Conservation (phyloP, 2,888 invertebrate species). For the Neoascia interrupta region DNA sequence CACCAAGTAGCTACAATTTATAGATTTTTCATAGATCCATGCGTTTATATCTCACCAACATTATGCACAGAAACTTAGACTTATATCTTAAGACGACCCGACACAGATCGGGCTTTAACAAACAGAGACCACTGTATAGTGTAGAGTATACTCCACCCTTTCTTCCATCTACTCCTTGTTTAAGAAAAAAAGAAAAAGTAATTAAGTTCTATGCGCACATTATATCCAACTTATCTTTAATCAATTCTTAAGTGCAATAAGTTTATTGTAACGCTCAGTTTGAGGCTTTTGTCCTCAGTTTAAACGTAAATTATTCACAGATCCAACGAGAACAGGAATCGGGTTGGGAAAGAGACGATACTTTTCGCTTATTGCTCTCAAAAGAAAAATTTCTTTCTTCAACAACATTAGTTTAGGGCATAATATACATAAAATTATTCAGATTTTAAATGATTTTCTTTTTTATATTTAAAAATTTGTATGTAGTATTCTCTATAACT, state of each 20-base stretch:
- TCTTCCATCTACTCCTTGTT: slow-evolving; percentile 2
- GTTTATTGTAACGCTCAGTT: slow-evolving; percentile 22
- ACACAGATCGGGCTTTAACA: too few relatives aligned
- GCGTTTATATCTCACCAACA: slow-evolving; percentile 22
- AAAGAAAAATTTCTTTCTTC: slow-evolving; percentile 31
- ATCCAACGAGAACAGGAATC: not conserved
- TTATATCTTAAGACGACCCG: slow-evolving; percentile 13
- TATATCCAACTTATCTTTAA: slow-evolving; percentile 32
- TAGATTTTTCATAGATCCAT: slow-evolving; percentile 15
- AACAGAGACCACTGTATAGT: slow-evolving; percentile 9
- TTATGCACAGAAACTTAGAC: slow-evolving; percentile 12
- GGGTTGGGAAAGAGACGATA: not conserved
- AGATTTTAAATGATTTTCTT: slow-evolving; percentile 42
- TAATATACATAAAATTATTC: slow-evolving; percentile 33
- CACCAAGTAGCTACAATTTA: slow-evolving; percentile 6
- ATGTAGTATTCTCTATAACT: slow-evolving; percentile 29
- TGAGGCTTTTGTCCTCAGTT: slow-evolving; percentile 1
- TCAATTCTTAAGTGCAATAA: slow-evolving; percentile 52
- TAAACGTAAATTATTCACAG: not conserved
- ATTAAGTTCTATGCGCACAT: slow-evolving; percentile 27
- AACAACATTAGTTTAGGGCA: slow-evolving; percentile 28
- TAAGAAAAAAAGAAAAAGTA: slow-evolving; percentile 15
- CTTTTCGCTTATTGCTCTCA: slow-evolving; percentile 8
- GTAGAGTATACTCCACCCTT: too few relatives aligned
- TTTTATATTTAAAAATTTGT: slow-evolving; percentile 29